phyloP scores from a whole-genome alignment of 2,888 invertebrate genomes.

The Euzetes globulus region DNA sequence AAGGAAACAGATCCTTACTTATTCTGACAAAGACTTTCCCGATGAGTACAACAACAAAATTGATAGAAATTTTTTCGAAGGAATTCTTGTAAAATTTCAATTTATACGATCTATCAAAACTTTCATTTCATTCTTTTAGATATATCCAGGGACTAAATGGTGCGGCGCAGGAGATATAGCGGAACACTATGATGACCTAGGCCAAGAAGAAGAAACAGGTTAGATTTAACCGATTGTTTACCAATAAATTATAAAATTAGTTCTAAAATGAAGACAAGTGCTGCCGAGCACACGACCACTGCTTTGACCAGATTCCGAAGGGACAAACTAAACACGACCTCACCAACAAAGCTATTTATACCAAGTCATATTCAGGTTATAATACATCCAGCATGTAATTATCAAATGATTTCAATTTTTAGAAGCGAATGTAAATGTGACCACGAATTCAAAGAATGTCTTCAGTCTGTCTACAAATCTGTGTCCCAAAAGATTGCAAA shows the following conservation, averaged over 20 bases:
- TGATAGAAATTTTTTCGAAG: conserved; percentile 20
- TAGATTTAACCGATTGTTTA: background rate
- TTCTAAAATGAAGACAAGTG: conserved; percentile 35
- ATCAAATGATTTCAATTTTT: background rate
- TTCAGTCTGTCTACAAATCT: background rate
- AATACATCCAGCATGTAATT: background rate
- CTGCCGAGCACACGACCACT: conserved; percentile 41
- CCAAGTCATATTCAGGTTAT: background rate
- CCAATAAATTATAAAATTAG: background rate
- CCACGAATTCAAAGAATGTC: conserved; percentile 12
- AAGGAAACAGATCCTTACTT: background rate
- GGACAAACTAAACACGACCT: conserved; percentile 35
- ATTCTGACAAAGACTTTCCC: background rate
- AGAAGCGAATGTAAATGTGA: conserved; percentile 27
- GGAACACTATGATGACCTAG: conserved; percentile 38
- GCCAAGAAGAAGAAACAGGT: conserved; percentile 37
- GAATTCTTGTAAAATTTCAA: background rate
- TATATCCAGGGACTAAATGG: conserved; percentile 41
- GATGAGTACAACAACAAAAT: conserved; percentile 5
- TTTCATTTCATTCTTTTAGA: background rate
- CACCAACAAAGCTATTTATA: conserved; percentile 36
- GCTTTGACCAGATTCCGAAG: conserved; percentile 35
- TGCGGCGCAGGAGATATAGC: conserved; percentile 41
- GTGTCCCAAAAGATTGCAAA: background rate
- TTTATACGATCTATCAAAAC: background rate